These are phyloP conservation scores for Copsychus sechellarum DNA, from an alignment of 2,113 vertebrate species.

Conservation along the genomic window DNA sequence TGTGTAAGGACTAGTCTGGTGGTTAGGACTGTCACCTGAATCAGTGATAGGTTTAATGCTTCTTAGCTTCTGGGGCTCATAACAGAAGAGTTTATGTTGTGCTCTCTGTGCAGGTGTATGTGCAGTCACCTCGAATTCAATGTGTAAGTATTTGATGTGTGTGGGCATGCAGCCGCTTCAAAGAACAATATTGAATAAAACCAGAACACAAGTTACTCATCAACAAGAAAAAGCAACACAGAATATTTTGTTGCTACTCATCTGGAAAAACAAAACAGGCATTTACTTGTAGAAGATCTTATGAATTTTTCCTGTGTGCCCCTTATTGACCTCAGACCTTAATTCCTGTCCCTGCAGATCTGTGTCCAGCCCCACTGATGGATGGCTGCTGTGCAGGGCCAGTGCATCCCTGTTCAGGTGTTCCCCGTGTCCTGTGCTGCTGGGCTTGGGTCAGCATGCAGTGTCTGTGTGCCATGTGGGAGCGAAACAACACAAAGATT, in stretches of 20 bases:
- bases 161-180: background rate
- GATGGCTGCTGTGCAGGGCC: background rate
- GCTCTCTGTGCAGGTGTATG: background rate
- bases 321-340: background rate
- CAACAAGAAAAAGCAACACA: background rate
- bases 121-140: background rate
- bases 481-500: background rate
- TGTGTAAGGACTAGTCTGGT: background rate
- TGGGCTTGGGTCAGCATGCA: background rate
- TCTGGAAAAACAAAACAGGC: background rate
- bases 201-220: background rate
- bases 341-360: background rate
- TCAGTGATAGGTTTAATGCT: background rate
- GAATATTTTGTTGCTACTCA: background rate
- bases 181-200: background rate
- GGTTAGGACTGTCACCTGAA: background rate
- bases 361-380: background rate
- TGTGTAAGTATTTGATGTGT: background rate
- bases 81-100: background rate
- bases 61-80: background rate
- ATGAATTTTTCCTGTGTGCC: background rate
- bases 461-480: background rate
- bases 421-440: background rate
- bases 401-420: rapidly evolving
- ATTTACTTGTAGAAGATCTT: background rate